These are phyloP conservation scores for Eulithis prunata DNA, from an alignment of 2,888 invertebrate genomes.

Conservation along the genomic window DNA sequence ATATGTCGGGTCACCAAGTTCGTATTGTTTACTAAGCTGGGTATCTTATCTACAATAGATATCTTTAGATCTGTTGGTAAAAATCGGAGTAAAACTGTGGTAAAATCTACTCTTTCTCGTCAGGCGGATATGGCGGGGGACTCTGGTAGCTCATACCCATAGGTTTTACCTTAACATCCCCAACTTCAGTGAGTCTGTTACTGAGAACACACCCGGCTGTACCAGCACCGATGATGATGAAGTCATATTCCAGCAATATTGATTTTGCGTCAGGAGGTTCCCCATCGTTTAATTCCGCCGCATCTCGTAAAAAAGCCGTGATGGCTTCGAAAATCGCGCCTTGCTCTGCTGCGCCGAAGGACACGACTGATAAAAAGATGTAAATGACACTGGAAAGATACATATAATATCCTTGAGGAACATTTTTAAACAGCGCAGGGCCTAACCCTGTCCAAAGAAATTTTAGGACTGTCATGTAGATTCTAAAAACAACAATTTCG, in stretches of 20 bases:
- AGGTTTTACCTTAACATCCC: conserved; percentile 58
- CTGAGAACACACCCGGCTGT: conserved; percentile 69
- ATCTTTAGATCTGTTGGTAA: too few relatives aligned
- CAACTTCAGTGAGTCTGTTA: conserved; percentile 70
- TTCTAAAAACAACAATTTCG: too few relatives aligned
- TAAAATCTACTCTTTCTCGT: too few relatives aligned
- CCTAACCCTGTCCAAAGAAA: too few relatives aligned
- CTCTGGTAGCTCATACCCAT: too few relatives aligned
- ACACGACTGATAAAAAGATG: conserved; percentile 20
- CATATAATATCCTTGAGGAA: neutral
- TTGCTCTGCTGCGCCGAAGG: conserved; percentile 34
- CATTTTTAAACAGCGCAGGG: neutral
- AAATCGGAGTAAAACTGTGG: too few relatives aligned
- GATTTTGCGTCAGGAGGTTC: conserved; percentile 52
- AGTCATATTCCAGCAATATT: conserved; percentile 60
- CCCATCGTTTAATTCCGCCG: conserved; percentile 46
- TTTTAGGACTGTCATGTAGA: too few relatives aligned
- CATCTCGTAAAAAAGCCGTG: conserved; percentile 47
- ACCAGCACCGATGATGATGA: conserved; percentile 71
- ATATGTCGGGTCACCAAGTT: too few relatives aligned
- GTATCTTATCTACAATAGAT: too few relatives aligned
- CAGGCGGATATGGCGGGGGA: too few relatives aligned
- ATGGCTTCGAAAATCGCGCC: conserved; percentile 52
- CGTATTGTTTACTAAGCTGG: too few relatives aligned
- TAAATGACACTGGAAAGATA: conserved; percentile 23